Evolutionary conservation across 2,797 vertebrate genomes (phyloP), one percentile per base, ranked within the genome.

Genomic region (Siniperca obscura): DNA sequence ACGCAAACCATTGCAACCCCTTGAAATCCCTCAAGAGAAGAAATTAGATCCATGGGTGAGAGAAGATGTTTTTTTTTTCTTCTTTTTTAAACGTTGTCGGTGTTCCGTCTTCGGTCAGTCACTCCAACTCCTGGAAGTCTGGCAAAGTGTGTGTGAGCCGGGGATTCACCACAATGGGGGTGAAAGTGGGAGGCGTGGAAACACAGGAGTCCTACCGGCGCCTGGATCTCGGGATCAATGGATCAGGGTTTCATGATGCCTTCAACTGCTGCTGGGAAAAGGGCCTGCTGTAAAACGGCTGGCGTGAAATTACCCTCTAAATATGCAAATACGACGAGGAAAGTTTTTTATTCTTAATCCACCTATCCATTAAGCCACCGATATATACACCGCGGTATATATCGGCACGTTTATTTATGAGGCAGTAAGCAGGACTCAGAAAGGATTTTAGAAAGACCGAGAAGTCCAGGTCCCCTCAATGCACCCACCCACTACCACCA

Each of bases 141-240:
- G 77, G 90, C 82, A 81, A 88, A 88, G 87, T 90, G 92, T 90
- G 92, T 90, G 92, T 60, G 87, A 94, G 90, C 89, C 90, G 85
- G 89, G 95, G 95, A 93, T 89, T 91, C 93, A 90, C 94, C 95
- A 96, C 96, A 95, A 95, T 94, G 92, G 95, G 89, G 93, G 93
- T 91, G 94, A 94, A 94, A 94, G 95, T 87, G 77, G 94, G 92
- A 93, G 95, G 94, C 93, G 95, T 90, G 92, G 90, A 90, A 91
- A 91, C 74, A 9, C 64, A 2, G 38, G 94, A 92, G 92, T 88
- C 91, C 92, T 52, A 74, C 89, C 92, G 95, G 93, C 92, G 87
- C 91, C 90, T 82, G 87, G 91, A 91, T 90, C 83, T 55, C 53
- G 38, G 68, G 81, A 89, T 88, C 84, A 82, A 86, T 88, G 96